phyloP scores from a whole-genome alignment of 2,888 invertebrate species.

The Meandrusa payeni region DNA sequence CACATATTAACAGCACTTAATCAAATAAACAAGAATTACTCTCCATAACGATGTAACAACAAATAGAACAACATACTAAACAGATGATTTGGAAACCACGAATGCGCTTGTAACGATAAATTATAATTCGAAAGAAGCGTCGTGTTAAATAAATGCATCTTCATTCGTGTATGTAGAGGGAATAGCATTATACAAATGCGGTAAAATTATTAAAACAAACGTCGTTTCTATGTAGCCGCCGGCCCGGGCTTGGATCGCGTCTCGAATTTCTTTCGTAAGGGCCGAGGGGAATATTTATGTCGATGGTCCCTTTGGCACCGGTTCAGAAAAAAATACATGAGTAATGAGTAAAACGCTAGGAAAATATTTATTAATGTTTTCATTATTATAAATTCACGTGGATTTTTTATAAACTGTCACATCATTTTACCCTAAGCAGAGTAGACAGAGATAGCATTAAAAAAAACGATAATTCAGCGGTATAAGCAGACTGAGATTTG shows the following conservation, averaged over 20 bases:
- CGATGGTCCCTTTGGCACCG: conserved; percentile 24
- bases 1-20: conserved; percentile 37
- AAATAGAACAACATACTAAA: background rate
- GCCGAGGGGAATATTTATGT: conserved; percentile 23
- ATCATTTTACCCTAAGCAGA: too few relatives aligned
- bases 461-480: too few relatives aligned
- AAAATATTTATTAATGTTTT: conserved; percentile 20
- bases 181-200: conserved; percentile 25
- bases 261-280: conserved; percentile 25
- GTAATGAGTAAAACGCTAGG: conserved; percentile 21
- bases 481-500: too few relatives aligned
- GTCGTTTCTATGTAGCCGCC: conserved; percentile 23
- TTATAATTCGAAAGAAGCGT: conserved; percentile 21
- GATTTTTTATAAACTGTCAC: too few relatives aligned
- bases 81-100: conserved; percentile 6
- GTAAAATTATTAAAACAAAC: conserved; percentile 24
- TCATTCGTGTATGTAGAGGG: conserved; percentile 14
- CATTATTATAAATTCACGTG: conserved; percentile 21
- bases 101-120: conserved; percentile 14
- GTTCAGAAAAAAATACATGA: conserved; percentile 25
- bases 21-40: conserved; percentile 15
- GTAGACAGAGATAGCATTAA: too few relatives aligned
- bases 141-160: conserved; percentile 21
- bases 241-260: conserved; percentile 14
- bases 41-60: conserved; percentile 10